These are phyloP conservation scores for Spodoptera picta DNA, from an alignment of 2,888 invertebrate genomes.

Conservation along the genomic window DNA sequence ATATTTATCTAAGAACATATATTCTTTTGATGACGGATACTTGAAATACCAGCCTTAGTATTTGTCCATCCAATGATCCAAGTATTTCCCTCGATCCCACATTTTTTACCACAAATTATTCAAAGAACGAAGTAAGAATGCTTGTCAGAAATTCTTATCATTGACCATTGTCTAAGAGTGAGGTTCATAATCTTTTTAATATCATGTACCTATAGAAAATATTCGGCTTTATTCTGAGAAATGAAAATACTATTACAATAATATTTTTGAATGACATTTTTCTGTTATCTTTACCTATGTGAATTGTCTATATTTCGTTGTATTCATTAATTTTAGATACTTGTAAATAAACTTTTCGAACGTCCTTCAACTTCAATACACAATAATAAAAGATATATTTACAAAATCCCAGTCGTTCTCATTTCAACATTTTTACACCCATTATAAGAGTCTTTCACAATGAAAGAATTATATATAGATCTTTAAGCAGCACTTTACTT, in stretches of 20 bases:
- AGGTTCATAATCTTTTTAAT: background rate
- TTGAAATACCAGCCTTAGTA: constrained; percentile 35
- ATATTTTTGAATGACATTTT: no score
- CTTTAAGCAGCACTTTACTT: constrained; percentile 6
- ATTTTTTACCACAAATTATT: constrained; percentile 30
- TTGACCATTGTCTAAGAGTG: constrained; percentile 1
- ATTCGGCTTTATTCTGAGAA: no score
- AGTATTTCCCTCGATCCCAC: constrained; percentile 56
- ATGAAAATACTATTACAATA: no score
- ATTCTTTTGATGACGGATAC: constrained; percentile 27
- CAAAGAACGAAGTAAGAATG: constrained; percentile 21
- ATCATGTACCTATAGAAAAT: no score
- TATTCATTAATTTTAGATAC: no score
- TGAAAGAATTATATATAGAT: constrained; percentile 1
- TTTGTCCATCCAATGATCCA: constrained; percentile 38
- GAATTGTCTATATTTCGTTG: no score
- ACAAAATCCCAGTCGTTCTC: no score
- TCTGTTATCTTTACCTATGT: no score
- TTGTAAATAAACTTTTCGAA: no score
- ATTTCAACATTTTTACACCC: background rate
- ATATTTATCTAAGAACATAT: constrained; percentile 4
- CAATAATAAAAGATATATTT: no score
- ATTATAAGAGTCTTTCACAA: background rate
- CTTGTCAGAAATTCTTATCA: constrained; percentile 20
- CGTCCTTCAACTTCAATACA: no score